Percentiles rank a stretch among this genome's conserved stretches.
phyloP scores from a whole-genome alignment of 2,888 invertebrate genomes.

The Ceratothoa steindachneri region DNA sequence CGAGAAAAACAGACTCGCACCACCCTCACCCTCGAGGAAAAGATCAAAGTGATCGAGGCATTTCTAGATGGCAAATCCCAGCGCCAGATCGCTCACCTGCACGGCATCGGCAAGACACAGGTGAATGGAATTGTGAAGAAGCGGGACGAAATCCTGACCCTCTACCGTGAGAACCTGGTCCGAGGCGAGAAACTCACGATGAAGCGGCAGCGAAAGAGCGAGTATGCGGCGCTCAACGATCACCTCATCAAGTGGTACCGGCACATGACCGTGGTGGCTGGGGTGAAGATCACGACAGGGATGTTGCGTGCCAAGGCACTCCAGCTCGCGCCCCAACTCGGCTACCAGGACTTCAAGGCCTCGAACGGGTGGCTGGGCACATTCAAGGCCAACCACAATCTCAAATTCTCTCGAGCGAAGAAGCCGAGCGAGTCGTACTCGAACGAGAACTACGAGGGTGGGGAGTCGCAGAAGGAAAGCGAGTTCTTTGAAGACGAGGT shows the following conservation, averaged over 20 bases:
- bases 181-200: constrained; percentile 38
- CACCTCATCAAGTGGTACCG: constrained; percentile 47
- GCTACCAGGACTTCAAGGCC: constrained; percentile 45
- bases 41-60: constrained; percentile 44
- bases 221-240: constrained; percentile 39
- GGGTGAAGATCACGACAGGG: constrained; percentile 41
- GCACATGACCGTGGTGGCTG: constrained; percentile 33
- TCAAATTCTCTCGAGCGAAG: constrained; percentile 34
- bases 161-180: constrained; percentile 33
- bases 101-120: constrained; percentile 45
- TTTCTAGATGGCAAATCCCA: constrained; percentile 44
- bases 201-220: constrained; percentile 33
- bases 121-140: constrained; percentile 43
- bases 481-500: constrained; percentile 2
- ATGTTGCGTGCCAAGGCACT: constrained; percentile 47
- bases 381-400: constrained; percentile 44
- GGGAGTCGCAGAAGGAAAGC: not conserved
- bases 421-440: constrained; percentile 14
- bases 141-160: constrained; percentile 35
- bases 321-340: constrained; percentile 43
- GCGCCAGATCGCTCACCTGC: constrained; percentile 40
- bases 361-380: constrained; percentile 47
- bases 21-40: constrained; percentile 37
- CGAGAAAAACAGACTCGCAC: constrained; percentile 40
- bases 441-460: not conserved